These are phyloP conservation scores for Pogonophryne albipinna DNA, from an alignment of 2,797 vertebrate genomes.

Conservation along the genomic window DNA sequence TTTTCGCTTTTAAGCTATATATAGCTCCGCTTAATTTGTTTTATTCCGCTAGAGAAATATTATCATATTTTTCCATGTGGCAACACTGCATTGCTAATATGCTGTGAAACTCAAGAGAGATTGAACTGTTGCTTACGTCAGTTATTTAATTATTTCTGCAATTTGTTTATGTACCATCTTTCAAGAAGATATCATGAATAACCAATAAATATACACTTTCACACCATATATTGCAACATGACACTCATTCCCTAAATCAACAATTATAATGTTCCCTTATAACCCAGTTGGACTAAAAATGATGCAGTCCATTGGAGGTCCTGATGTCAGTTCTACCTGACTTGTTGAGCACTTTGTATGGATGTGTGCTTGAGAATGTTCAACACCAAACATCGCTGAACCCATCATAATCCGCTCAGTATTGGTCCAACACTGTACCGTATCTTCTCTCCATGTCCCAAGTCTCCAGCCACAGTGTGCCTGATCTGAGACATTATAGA, in stretches of 20 bases:
- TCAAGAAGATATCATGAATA: constrained; percentile 1
- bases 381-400: constrained; percentile 33
- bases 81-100: constrained; percentile 39
- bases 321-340: background rate
- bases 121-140: constrained; percentile 11
- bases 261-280: background rate
- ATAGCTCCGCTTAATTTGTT: constrained; percentile 67
- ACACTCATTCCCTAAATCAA: background rate
- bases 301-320: background rate
- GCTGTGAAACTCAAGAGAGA: constrained; percentile 30
- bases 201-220: background rate
- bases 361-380: constrained; percentile 12
- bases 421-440: constrained; percentile 39
- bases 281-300: background rate
- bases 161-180: constrained; percentile 2
- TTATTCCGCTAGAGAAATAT: constrained; percentile 52
- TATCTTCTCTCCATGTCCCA: constrained; percentile 46
- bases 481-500: constrained; percentile 40
- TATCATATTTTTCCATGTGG: constrained; percentile 54
- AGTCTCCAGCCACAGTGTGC: background rate
- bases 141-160: background rate
- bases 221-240: background rate
- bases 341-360: background rate
- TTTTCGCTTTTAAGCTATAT: constrained; percentile 74
- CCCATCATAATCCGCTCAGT: constrained; percentile 40